Evolutionary conservation across 2,797 vertebrate genomes (phyloP), one percentile per base, ranked within the genome.

Genomic region (Anguilla pacifica): DNA sequence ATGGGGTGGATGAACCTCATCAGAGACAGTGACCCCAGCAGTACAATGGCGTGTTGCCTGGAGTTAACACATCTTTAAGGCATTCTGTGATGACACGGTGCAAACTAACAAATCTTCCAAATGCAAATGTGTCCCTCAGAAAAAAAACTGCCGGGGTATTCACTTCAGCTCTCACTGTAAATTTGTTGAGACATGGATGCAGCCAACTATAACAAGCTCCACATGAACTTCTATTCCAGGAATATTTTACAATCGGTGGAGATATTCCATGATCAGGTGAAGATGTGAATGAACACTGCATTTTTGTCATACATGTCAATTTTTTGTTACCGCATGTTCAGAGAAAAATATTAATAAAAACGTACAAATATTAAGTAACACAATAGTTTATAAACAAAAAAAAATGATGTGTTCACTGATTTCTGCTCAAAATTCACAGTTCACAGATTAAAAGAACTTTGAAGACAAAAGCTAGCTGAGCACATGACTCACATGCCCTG

Each of bases 401-500:
- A 49, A 6, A 74, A 55, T 57, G 17, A 17, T 49, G 84, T 89
- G 83, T 59, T 43, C 87, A 86, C 86, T 61, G 90, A 84, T 90
- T 84, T 91, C 39, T 90, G 88, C 88, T 89, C 89, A 39, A 91
- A 91, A 89, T 91, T 92, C 90, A 90, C 94, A 93, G 91, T 92
- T 95, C 89, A 92, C 6, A 84, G 87, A 81, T 70, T 88, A 90
- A 87, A 93, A 86, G 91, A 85, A 94, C 77, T 10, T 81, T n/a
- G 22, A 51, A 89, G 89, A 57, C 87, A 82, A 53, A 13, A 89
- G 92, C 91, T 91, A 87, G 87, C 87, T 85, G 91, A 90, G 88
- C 49, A 67, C 74, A 91, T 92, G 94, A 93, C 93, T 93, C 94
- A 93, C 79, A 72, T 88, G 90, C 81, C 89, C 22, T 81, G 87